Percentiles rank a stretch among this genome's conserved stretches.
Conservation (phyloP, 2,888 invertebrate species). For the Pheosia tremula region DNA sequence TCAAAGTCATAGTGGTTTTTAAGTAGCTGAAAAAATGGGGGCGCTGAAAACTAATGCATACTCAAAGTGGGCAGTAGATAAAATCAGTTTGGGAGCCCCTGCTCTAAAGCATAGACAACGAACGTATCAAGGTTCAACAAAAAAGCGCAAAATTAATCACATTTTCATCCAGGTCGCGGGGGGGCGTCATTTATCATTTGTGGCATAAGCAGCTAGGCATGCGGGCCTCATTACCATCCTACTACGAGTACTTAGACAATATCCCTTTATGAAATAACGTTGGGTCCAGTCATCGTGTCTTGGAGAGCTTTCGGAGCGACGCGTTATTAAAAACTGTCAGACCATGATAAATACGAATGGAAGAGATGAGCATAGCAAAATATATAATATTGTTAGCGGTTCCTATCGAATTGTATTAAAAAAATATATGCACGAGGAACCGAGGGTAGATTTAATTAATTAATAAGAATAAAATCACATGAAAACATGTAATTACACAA, state of each 20-base stretch:
- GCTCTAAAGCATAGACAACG: conserved; percentile 7
- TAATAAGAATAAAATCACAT: too few relatives aligned
- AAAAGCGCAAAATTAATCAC: conserved; percentile 9
- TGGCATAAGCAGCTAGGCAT: conserved; percentile 1
- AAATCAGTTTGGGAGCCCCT: too few relatives aligned
- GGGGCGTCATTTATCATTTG: conserved; percentile 9
- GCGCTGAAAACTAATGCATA: too few relatives aligned
- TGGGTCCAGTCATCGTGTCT: conserved; percentile 26
- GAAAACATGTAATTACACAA: too few relatives aligned
- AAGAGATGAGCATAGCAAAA: conserved; percentile 11
- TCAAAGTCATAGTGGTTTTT: too few relatives aligned
- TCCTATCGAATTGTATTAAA: too few relatives aligned
- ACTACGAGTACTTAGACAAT: conserved; percentile 4
- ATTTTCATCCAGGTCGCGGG: not conserved
- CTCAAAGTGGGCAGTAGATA: too few relatives aligned
- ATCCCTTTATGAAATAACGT: conserved; percentile 24
- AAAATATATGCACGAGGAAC: too few relatives aligned
- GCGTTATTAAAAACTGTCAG: conserved; percentile 52
- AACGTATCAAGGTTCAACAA: conserved; percentile 12
- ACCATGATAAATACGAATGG: conserved; percentile 13
- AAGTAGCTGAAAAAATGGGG: too few relatives aligned
- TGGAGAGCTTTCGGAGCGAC: conserved; percentile 32
- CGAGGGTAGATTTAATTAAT: too few relatives aligned
- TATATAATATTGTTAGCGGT: too few relatives aligned
- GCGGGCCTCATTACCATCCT: conserved; percentile 2